Evolutionary conservation across 2,888 invertebrate genomes (phyloP).

Genomic region (Lochmaea crataegi): DNA sequence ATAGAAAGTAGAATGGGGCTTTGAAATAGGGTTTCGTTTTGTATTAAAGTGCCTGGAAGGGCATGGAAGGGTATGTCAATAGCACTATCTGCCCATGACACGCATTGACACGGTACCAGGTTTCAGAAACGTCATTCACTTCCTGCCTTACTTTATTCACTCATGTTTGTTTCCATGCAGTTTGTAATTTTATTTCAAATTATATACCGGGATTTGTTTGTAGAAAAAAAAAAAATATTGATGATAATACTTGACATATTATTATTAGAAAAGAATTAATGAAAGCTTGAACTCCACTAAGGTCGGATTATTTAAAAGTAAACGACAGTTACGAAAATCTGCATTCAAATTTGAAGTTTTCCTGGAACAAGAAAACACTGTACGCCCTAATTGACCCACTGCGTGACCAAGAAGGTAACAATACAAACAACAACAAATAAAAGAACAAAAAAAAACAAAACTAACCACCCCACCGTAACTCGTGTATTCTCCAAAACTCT

Average conservation of each 20-base stretch:
- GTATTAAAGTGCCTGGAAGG: constrained; percentile 41
- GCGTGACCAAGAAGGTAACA: constrained; percentile 9
- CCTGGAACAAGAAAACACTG: too few species aligned
- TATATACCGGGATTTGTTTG: neutral
- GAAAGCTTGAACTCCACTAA: too few species aligned
- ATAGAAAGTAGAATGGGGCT: constrained; percentile 15
- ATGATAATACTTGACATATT: too few species aligned
- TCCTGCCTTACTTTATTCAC: neutral
- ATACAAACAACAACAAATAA: constrained; percentile 14
- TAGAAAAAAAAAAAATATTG: too few species aligned
- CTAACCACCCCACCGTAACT: constrained; percentile 15
- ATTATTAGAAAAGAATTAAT: too few species aligned
- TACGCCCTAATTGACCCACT: constrained; percentile 20
- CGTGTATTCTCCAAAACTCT: constrained; percentile 33
- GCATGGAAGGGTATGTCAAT: constrained; percentile 53
- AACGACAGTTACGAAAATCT: too few species aligned
- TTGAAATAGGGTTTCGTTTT: constrained; percentile 14
- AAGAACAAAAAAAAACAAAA: constrained; percentile 19
- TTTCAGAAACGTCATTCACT: constrained; percentile 27
- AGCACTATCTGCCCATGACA: constrained; percentile 58
- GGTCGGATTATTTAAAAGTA: too few species aligned
- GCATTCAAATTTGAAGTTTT: too few species aligned
- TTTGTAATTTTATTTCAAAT: neutral
- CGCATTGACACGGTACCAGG: constrained; percentile 55
- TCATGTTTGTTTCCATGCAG: neutral